These are phyloP conservation scores for Pseudotriccus pelzelni DNA, from an alignment of 2,797 vertebrate genomes.

Conservation along the genomic window DNA sequence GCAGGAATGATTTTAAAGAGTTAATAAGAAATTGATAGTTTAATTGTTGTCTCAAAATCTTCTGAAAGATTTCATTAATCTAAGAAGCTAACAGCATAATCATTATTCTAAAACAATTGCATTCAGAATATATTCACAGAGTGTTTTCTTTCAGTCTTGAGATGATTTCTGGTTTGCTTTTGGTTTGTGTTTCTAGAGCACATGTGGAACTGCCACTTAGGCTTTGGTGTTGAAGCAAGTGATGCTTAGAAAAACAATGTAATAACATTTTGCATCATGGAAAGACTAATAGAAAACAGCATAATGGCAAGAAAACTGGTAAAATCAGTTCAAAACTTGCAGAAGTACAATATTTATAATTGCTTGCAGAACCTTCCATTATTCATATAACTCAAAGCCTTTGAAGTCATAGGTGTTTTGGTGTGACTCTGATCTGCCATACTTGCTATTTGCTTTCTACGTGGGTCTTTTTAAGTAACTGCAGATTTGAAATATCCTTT, in stretches of 20 bases:
- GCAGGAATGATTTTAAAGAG: not conserved
- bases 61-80: conserved; percentile 33
- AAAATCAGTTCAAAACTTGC: not conserved
- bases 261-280: not conserved
- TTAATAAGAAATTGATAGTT: not conserved
- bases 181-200: not conserved
- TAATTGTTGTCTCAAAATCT: conserved; percentile 2
- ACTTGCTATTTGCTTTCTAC: not conserved
- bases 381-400: not conserved
- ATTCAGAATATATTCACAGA: not conserved
- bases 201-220: not conserved
- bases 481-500: not conserved
- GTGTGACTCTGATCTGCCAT: not conserved
- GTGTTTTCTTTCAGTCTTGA: not conserved
- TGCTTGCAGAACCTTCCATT: not conserved
- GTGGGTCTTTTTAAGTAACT: not conserved
- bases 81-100: conserved; percentile 13
- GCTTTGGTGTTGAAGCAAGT: not conserved
- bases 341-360: not conserved
- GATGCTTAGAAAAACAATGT: not conserved
- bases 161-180: not conserved
- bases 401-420: not conserved
- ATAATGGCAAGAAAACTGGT: not conserved
- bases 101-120: not conserved
- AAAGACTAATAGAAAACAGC: not conserved